Conservation (phyloP, 2,888 invertebrate species). For the Choreutis nemorana region DNA sequence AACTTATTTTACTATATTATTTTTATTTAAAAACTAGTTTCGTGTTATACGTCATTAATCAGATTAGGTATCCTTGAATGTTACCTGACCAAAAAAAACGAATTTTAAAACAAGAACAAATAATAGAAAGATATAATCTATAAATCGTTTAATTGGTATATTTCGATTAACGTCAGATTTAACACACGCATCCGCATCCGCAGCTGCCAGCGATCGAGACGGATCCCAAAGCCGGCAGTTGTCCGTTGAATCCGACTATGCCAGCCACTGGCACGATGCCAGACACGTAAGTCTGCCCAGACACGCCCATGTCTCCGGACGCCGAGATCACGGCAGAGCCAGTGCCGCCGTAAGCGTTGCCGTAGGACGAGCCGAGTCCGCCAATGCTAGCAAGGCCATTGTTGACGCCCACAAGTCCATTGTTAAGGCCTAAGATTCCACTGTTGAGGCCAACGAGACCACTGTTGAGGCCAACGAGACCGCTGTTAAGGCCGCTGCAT, state of each 20-base stretch:
- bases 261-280: constrained; percentile 28
- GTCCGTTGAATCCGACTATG: constrained; percentile 23
- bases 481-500: not conserved
- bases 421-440: not conserved
- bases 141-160: too few species aligned
- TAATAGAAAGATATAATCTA: too few species aligned
- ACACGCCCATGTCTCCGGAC: constrained; percentile 11
- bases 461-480: not conserved
- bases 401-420: constrained; percentile 1
- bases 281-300: constrained; percentile 18
- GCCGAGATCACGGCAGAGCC: constrained; percentile 11
- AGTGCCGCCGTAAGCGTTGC: not conserved
- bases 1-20: too few species aligned
- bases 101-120: too few species aligned
- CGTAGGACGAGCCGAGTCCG: constrained; percentile 11
- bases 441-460: not conserved
- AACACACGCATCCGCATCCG: constrained; percentile 8
- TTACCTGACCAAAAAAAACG: too few species aligned
- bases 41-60: too few species aligned
- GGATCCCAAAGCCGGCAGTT: constrained; percentile 20
- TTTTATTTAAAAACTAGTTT: too few species aligned
- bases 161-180: too few species aligned
- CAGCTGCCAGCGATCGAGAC: constrained; percentile 16
- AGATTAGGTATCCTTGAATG: too few species aligned
- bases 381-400: constrained; percentile 12